These are phyloP conservation scores for Triops longicaudatus DNA, from an alignment of 1,140 invertebrate species.

Conservation along the genomic window DNA sequence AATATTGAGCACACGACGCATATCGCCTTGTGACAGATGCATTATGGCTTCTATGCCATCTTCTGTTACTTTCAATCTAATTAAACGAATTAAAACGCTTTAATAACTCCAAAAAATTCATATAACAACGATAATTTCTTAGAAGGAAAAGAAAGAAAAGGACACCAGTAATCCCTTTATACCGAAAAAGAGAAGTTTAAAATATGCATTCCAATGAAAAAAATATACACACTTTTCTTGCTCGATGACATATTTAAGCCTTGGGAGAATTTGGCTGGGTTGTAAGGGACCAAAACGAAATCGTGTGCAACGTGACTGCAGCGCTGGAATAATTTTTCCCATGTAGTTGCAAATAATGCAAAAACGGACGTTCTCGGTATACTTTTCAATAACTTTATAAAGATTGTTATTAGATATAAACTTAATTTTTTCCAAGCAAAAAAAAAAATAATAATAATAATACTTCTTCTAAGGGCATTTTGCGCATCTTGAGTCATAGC, in stretches of 20 bases:
- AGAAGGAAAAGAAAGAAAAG: too few species aligned
- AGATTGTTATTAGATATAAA: conserved; percentile 26
- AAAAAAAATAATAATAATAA: too few species aligned
- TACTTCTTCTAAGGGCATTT: conserved; percentile 92
- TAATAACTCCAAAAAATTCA: too few species aligned
- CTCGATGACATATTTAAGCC: conserved; percentile 74
- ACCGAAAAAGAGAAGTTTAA: too few species aligned
- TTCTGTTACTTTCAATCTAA: conserved; percentile 71
- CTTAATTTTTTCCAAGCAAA: background rate
- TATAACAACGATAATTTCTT: too few species aligned
- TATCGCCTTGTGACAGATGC: conserved; percentile 88
- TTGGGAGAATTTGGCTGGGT: conserved; percentile 76
- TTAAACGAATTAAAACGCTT: too few species aligned
- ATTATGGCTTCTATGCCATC: conserved; percentile 87
- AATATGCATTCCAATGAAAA: too few species aligned
- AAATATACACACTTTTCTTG: conserved; percentile 63
- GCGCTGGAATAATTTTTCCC: conserved; percentile 94
- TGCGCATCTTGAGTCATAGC: conserved; percentile 99
- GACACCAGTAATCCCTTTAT: too few species aligned
- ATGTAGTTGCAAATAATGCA: conserved; percentile 99
- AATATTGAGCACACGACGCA: conserved; percentile 94
- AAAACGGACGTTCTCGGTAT: conserved; percentile 95
- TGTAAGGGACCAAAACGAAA: conserved; percentile 92
- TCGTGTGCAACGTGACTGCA: conserved; percentile 94
- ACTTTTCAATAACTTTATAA: conserved; percentile 90